Evolutionary conservation across 2,113 vertebrate genomes (phyloP), one percentile per base, ranked within the genome.

Genomic region (Chamaea fasciata): DNA sequence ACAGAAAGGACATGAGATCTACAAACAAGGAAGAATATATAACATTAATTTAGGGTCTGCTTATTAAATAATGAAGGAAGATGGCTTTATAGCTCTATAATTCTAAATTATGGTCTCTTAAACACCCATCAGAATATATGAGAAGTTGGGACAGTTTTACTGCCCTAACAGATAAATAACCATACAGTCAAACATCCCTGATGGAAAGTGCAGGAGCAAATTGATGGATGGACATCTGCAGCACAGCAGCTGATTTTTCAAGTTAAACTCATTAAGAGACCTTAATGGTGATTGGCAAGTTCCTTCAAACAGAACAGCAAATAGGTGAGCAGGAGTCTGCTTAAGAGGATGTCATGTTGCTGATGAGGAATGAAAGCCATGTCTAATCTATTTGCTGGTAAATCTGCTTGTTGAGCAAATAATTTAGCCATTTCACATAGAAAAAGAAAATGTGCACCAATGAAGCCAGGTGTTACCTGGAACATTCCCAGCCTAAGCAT

Each of bases 291-390:
- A 97, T 35, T 96, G 89, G 59, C 92, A 97, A 77, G 69, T 83
- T 84, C 69, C 62, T 84, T 79, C 67, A 91, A 79, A 92, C 46
- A 87, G 50, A 57, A 79, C 70, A 3, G 52, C 78, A 87, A 75
- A 86, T 77, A 91, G 42, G 31, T 89, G 71, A 97, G 28, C 39
- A 75, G 85, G n/a, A 86, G 30, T 55, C 78, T 91, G 75, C 39
- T 92, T 89, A 90, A 87, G 91, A 71, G 55, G 30, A 80, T 95
- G 83, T 88, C 82, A 52, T 35, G 63, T 77, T 10, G 0, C 53
- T 96, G 76, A 97, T 85, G 76, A 86, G 95, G 35, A 97, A 56
- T 77, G 90, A 96, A 96, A 94, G 68, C 93, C 87, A 62, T 89
- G 80, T 76, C 85, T 96, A 92, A 96, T 90, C 35, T 80, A 73